Conservation (phyloP, 2,113 vertebrate genomes). For the Octodon degus region DNA sequence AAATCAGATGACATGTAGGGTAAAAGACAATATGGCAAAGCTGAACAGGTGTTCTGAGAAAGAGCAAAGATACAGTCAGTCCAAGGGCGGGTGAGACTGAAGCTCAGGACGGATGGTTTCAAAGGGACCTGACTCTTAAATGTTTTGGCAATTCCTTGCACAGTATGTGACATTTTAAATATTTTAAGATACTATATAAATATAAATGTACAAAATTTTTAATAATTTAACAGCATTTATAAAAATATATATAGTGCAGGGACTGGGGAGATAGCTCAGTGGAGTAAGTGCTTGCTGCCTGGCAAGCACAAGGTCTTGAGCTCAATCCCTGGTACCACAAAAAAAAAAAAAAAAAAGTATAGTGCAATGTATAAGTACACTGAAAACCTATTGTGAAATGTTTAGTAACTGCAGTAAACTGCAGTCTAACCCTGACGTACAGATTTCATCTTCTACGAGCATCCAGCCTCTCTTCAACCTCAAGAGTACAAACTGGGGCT, state of each 20-base stretch:
- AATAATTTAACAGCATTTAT: not conserved
- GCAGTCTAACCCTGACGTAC: not conserved
- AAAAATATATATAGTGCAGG: not conserved
- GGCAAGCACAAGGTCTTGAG: no score
- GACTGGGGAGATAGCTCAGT: no score
- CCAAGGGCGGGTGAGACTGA: not conserved
- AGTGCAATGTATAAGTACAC: not conserved
- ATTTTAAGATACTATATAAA: not conserved
- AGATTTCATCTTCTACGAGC: not conserved
- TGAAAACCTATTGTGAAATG: not conserved
- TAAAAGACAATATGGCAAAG: not conserved
- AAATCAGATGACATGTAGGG: not conserved
- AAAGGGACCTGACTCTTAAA: not conserved
- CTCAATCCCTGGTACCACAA: no score
- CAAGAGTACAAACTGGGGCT: not conserved
- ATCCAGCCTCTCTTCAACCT: not conserved
- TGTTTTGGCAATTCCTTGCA: conserved; percentile 11
- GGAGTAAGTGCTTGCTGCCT: no score
- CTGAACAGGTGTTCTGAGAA: not conserved
- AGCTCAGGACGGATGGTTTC: not conserved
- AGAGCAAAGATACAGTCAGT: not conserved
- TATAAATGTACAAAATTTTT: not conserved
- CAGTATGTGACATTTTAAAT: not conserved
- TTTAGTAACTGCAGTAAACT: not conserved
- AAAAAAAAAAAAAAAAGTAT: no score